Evolutionary conservation across 2,797 vertebrate species (phyloP).

Genomic region (Molossus molossus): DNA sequence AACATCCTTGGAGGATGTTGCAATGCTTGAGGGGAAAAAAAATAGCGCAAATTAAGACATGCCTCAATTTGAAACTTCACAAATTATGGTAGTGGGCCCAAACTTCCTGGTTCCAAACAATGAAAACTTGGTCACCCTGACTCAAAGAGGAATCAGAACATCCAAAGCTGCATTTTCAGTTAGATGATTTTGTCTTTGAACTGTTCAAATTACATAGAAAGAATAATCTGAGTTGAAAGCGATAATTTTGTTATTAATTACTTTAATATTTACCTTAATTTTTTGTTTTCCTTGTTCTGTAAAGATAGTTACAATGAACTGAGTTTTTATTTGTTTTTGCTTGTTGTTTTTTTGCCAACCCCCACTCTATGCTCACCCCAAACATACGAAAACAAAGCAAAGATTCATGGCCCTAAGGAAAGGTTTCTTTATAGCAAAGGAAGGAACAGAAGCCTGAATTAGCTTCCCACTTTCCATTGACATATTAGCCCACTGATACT

Average conservation of each 20-base stretch:
- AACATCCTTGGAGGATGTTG: conserved; percentile 17
- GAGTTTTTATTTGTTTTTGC: not conserved
- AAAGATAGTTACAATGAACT: conserved; percentile 47
- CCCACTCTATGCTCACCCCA: not conserved
- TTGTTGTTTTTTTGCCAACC: not conserved
- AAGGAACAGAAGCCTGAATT: not conserved
- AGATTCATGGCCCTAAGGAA: not conserved
- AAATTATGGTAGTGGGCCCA: conserved; percentile 56
- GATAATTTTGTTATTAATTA: conserved; percentile 69
- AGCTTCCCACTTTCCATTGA: not conserved
- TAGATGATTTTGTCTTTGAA: conserved; percentile 30
- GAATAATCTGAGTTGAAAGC: conserved; percentile 62
- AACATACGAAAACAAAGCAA: conserved; percentile 55
- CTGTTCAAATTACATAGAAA: conserved; percentile 59
- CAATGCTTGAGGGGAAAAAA: not conserved
- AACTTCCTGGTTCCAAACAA: conserved; percentile 13
- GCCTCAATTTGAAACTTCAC: conserved; percentile 54
- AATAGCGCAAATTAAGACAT: conserved; percentile 48
- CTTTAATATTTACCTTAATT: conserved; percentile 72
- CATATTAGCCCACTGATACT: not conserved
- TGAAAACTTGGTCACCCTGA: conserved; percentile 36
- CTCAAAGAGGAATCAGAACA: conserved; percentile 32
- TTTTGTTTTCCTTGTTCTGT: conserved; percentile 44
- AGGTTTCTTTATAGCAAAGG: not conserved
- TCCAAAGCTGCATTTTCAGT: conserved; percentile 50